Conservation (phyloP, 2,797 vertebrate genomes). For the Bufotes viridis region DNA sequence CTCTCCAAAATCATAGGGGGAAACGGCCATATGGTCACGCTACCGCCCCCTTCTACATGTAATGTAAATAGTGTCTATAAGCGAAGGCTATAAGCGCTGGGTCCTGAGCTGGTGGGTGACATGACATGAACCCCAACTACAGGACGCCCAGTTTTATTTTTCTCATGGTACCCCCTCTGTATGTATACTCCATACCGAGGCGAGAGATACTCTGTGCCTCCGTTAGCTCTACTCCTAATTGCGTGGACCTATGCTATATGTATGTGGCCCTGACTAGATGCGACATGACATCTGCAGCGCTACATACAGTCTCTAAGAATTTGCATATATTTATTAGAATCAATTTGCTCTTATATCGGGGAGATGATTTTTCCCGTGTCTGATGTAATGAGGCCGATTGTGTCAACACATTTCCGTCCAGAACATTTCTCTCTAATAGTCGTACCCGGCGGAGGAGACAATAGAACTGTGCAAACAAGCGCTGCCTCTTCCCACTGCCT, state of each 20-base stretch:
- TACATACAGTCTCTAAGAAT: background rate
- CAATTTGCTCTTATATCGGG: slow-evolving; percentile 4
- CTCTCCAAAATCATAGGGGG: too few relatives aligned
- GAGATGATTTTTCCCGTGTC: background rate
- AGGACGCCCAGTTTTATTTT: too few relatives aligned
- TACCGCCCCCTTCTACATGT: too few relatives aligned
- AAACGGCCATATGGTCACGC: too few relatives aligned
- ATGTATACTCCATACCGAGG: background rate
- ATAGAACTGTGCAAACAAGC: slow-evolving; percentile 5
- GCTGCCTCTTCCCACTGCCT: background rate
- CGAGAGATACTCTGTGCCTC: background rate
- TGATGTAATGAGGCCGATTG: slow-evolving; percentile 34
- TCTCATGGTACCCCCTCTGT: too few relatives aligned
- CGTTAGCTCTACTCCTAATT: background rate
- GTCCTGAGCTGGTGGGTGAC: too few relatives aligned
- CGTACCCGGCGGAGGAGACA: slow-evolving; percentile 15
- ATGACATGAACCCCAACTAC: too few relatives aligned
- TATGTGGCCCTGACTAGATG: background rate
- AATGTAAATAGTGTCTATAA: too few relatives aligned
- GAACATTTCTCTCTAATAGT: slow-evolving; percentile 22
- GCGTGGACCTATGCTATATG: too few relatives aligned
- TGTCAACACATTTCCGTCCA: slow-evolving; percentile 15
- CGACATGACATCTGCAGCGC: background rate
- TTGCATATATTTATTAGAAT: background rate
- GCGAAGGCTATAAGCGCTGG: too few relatives aligned